Percentiles rank a stretch among this genome's conserved stretches.
These are phyloP conservation scores for Cromileptes altivelis DNA, from an alignment of 2,113 vertebrate species.

Conservation along the genomic window DNA sequence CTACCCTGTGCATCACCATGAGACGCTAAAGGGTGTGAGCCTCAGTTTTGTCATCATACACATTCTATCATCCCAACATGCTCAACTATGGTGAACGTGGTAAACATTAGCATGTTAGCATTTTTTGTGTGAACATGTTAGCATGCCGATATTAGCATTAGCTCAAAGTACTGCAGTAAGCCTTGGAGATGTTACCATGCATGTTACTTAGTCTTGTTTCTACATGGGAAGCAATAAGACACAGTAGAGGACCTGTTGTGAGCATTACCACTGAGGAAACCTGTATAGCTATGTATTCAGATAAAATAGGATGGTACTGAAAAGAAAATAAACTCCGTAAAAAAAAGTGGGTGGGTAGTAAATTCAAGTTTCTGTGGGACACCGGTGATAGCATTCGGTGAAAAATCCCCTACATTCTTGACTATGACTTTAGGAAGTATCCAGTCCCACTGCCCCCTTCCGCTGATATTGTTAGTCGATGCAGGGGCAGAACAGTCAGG, in stretches of 20 bases:
- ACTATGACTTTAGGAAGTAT: slow-evolving; percentile 21
- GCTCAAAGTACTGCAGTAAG: no score
- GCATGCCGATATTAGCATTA: no score
- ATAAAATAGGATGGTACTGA: neutral
- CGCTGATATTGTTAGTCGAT: slow-evolving; percentile 31
- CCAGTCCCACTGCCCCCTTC: slow-evolving; percentile 25
- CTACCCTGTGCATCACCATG: no score
- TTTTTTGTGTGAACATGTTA: no score
- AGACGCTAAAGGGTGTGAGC: neutral
- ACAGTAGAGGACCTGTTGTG: neutral
- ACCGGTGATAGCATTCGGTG: neutral
- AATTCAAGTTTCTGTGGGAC: neutral
- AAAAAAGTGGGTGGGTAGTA: neutral
- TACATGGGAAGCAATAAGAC: no score
- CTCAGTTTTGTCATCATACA: neutral
- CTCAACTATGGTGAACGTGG: neutral
- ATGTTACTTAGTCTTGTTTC: no score
- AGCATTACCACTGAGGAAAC: neutral
- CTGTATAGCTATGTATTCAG: neutral
- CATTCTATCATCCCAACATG: neutral
- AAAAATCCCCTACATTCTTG: slow-evolving; percentile 22
- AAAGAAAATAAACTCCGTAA: neutral
- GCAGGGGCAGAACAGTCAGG: slow-evolving; percentile 35
- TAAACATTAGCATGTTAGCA: neutral
- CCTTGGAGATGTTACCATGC: no score